Conservation (phyloP, 2,888 invertebrate genomes). For the Volucella inanis region DNA sequence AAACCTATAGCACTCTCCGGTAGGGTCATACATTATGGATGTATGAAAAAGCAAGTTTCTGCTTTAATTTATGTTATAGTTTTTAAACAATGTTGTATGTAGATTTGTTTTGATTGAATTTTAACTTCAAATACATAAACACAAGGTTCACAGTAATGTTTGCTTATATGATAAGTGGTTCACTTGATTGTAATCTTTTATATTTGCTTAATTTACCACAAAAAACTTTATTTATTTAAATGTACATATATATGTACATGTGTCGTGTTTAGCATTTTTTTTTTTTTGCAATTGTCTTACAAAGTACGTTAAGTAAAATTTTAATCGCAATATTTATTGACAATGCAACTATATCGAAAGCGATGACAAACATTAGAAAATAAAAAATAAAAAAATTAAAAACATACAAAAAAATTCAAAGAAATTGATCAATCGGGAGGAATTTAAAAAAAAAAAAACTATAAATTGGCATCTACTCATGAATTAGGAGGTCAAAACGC, state of each 20-base stretch:
- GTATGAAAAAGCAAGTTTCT: not conserved
- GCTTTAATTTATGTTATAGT: not conserved
- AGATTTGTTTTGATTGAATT: not conserved
- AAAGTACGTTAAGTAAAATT: conserved; percentile 32
- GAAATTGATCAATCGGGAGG: conserved; percentile 50
- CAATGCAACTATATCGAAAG: conserved; percentile 68
- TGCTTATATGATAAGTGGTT: conserved; percentile 1
- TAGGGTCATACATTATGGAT: no score
- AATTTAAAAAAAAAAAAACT: conserved; percentile 33
- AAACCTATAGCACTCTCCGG: no score
- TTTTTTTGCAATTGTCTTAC: conserved; percentile 32
- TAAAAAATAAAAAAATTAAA: conserved; percentile 41
- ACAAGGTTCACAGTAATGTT: conserved; percentile 54
- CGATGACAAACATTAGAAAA: conserved; percentile 73
- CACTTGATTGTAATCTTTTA: no score
- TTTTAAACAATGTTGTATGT: not conserved
- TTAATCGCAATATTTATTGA: conserved; percentile 57
- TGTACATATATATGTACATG: conserved; percentile 10
- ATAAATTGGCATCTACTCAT: conserved; percentile 36
- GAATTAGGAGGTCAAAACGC: conserved; percentile 27
- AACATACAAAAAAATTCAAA: conserved; percentile 19
- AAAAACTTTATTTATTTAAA: not conserved
- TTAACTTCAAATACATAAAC: not conserved
- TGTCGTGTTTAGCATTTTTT: not conserved
- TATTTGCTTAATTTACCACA: no score